phyloP scores from a whole-genome alignment of 2,888 invertebrate genomes.

The Dorcus parallelipipedus region DNA sequence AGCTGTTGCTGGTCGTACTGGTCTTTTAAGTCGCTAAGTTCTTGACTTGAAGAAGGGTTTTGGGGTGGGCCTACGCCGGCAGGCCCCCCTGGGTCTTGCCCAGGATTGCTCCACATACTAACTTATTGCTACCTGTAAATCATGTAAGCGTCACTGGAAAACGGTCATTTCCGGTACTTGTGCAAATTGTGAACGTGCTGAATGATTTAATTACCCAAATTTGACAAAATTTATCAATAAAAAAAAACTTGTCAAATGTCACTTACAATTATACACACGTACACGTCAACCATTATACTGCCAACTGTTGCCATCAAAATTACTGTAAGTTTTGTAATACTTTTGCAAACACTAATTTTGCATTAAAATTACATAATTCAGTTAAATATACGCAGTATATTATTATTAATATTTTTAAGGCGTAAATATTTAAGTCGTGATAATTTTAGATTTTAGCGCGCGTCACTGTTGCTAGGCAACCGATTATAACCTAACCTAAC shows the following conservation, averaged over 20 bases:
- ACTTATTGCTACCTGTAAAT: conserved; percentile 3
- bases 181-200: background rate
- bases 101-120: conserved; percentile 43
- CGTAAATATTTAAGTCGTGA: too few relatives aligned
- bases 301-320: too few relatives aligned
- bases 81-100: conserved; percentile 27
- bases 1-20: conserved; percentile 46
- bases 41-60: conserved; percentile 22
- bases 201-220: conserved; percentile 3
- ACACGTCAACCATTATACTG: too few relatives aligned
- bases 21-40: conserved; percentile 43
- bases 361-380: too few relatives aligned
- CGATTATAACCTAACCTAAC: too few relatives aligned
- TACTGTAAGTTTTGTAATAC: too few relatives aligned
- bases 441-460: too few relatives aligned
- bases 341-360: too few relatives aligned
- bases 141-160: too few relatives aligned
- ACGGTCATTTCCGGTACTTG: background rate
- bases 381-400: too few relatives aligned
- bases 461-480: too few relatives aligned
- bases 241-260: conserved; percentile 4
- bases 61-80: conserved; percentile 8
- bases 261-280: conserved; percentile 9
- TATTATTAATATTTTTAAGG: too few relatives aligned
- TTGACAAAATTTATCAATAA: conserved; percentile 2